Evolutionary conservation across 1,140 invertebrate genomes (phyloP).

Genomic region (Lineus longissimus): DNA sequence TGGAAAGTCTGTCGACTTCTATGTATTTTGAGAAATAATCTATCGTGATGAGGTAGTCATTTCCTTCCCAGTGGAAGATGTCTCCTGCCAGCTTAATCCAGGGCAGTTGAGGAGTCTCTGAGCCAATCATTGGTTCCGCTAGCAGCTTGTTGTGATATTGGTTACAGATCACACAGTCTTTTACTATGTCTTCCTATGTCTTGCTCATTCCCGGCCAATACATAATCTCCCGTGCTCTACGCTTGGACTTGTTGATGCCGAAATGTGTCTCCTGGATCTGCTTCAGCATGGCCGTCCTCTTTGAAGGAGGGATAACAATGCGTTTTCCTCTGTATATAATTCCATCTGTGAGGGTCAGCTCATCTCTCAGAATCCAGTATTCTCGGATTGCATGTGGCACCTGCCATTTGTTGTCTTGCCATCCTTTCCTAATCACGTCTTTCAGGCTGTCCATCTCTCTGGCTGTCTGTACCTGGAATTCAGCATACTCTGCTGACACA

Average conservation of each 20-base stretch:
- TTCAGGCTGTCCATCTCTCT: too few species aligned
- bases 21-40: slow-evolving; percentile 19
- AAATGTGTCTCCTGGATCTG: slow-evolving; percentile 23
- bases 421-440: too few species aligned
- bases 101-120: slow-evolving; percentile 15
- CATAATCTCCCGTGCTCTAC: slow-evolving; percentile 14
- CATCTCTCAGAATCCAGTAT: not conserved
- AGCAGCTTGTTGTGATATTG: not conserved
- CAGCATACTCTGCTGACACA: too few species aligned
- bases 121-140: slow-evolving; percentile 20
- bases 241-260: slow-evolving; percentile 22
- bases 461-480: too few species aligned
- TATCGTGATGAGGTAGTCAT: slow-evolving; percentile 15
- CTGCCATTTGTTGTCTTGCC: too few species aligned
- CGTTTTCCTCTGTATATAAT: not conserved
- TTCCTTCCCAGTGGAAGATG: slow-evolving; percentile 15
- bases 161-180: slow-evolving; percentile 20
- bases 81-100: slow-evolving; percentile 19
- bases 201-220: slow-evolving; percentile 28
- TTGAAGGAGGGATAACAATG: not conserved
- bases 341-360: not conserved
- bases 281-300: not conserved
- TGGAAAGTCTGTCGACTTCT: not conserved
- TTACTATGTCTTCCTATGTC: slow-evolving; percentile 24
- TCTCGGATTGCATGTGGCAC: too few species aligned